A percentile compares a stretch with the other conserved stretches of the same genome.
phyloP scores from a whole-genome alignment of 2,888 invertebrate species.

The Stegana nigrithorax region DNA sequence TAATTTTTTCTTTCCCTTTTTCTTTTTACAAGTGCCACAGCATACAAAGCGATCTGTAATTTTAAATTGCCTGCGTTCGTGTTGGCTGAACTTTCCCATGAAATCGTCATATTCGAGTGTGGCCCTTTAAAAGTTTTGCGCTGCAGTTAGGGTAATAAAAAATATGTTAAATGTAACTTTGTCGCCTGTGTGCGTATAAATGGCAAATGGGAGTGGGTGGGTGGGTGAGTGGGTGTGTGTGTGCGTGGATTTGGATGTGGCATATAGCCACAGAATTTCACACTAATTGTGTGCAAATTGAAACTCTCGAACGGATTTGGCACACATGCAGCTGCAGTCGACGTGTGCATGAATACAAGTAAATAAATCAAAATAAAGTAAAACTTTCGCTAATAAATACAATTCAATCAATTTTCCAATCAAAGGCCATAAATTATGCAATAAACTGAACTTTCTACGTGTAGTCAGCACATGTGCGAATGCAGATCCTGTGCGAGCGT shows the following conservation, averaged over 20 bases:
- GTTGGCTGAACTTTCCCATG: too few species aligned
- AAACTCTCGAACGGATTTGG: too few species aligned
- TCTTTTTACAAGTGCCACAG: neutral
- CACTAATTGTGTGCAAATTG: constrained; percentile 7
- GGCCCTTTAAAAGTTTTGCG: too few species aligned
- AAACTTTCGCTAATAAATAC: constrained; percentile 12
- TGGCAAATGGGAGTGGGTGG: too few species aligned
- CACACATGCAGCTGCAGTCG: neutral
- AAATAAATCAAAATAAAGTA: constrained; percentile 23
- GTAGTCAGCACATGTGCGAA: neutral
- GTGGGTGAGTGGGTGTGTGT: too few species aligned
- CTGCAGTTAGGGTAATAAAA: too few species aligned
- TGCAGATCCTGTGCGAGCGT: neutral
- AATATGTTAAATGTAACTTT: too few species aligned
- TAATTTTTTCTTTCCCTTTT: neutral
- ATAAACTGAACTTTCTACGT: constrained; percentile 21
- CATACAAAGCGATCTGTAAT: neutral
- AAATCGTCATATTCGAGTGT: too few species aligned
- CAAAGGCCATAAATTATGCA: constrained; percentile 33
- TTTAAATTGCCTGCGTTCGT: too few species aligned
- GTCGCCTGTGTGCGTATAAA: too few species aligned
- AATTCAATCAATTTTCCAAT: constrained; percentile 29
- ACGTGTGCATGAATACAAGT: neutral
- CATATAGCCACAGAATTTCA: too few species aligned
- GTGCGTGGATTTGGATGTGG: too few species aligned